phyloP scores from a whole-genome alignment of 2,888 invertebrate species.

The Drosophila melanocephala region DNA sequence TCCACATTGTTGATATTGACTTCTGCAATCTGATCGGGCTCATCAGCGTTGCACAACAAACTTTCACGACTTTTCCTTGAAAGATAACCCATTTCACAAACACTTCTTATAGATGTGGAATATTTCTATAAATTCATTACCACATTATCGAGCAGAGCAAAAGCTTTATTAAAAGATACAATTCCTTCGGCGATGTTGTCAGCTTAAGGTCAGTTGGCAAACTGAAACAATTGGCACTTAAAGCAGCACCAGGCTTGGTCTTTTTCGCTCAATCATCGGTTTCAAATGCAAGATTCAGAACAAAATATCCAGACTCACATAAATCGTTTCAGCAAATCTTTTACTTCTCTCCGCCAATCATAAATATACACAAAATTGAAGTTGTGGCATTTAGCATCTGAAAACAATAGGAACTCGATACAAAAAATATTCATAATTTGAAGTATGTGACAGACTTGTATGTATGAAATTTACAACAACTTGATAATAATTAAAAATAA shows the following conservation, averaged over 20 bases:
- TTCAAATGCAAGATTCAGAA: slow-evolving; percentile 9
- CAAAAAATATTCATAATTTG: background rate
- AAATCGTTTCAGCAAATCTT: slow-evolving; percentile 15
- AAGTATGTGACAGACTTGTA: background rate
- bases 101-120: background rate
- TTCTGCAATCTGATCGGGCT: background rate
- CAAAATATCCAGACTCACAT: slow-evolving; percentile 36
- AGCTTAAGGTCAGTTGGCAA: slow-evolving; percentile 25
- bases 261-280: slow-evolving; percentile 1
- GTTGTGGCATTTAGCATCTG: background rate
- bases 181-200: slow-evolving; percentile 21
- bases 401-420: background rate
- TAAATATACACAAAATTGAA: background rate
- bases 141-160: slow-evolving; percentile 24
- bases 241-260: background rate
- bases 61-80: slow-evolving; percentile 41
- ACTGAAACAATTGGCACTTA: slow-evolving; percentile 36
- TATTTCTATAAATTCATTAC: slow-evolving; percentile 17
- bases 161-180: background rate
- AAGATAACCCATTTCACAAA: background rate
- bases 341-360: background rate
- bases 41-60: slow-evolving; percentile 22
- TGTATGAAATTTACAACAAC: background rate
- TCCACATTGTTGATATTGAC: background rate
- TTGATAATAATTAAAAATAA: background rate